Percentiles rank a stretch among this genome's conserved stretches.
These are phyloP conservation scores for Drosophila testacea DNA, from an alignment of 2,888 invertebrate species.

Conservation along the genomic window DNA sequence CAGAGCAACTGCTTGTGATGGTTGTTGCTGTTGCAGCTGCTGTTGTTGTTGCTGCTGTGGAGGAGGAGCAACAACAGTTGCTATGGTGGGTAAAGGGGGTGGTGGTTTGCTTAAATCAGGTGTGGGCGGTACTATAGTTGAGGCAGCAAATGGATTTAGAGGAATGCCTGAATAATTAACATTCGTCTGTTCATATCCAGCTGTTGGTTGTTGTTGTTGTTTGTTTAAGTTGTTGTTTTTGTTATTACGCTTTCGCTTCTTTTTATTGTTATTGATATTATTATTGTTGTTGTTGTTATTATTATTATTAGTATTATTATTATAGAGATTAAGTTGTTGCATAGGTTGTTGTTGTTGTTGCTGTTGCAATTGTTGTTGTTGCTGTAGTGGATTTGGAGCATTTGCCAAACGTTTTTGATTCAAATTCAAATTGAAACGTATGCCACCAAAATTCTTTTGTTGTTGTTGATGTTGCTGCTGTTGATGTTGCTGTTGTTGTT, in stretches of 20 bases:
- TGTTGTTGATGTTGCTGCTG: slow-evolving; percentile 45
- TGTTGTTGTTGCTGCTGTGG: slow-evolving; percentile 18
- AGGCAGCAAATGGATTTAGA: slow-evolving; percentile 54
- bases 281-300: slow-evolving; percentile 34
- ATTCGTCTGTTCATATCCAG: slow-evolving; percentile 26
- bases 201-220: slow-evolving; percentile 50
- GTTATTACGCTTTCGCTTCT: slow-evolving; percentile 91
- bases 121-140: slow-evolving; percentile 46
- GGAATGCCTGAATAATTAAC: slow-evolving; percentile 24
- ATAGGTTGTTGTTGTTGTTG: slow-evolving; percentile 41
- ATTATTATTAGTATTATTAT: slow-evolving; percentile 46
- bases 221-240: slow-evolving; percentile 84
- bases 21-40: slow-evolving; percentile 4
- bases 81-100: slow-evolving; percentile 72
- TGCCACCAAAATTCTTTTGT: slow-evolving; percentile 85
- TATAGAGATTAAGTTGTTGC: slow-evolving; percentile 54
- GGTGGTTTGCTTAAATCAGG: slow-evolving; percentile 83
- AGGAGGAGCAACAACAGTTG: slow-evolving; percentile 8
- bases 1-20: slow-evolving; percentile 11
- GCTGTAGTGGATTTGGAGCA: slow-evolving; percentile 82
- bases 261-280: slow-evolving; percentile 84
- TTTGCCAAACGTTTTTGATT: slow-evolving; percentile 84
- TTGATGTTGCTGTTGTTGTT: slow-evolving; percentile 48
- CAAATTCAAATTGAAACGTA: slow-evolving; percentile 87
- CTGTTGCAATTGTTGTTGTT: slow-evolving; percentile 52